phyloP scores from a whole-genome alignment of 2,888 invertebrate genomes.

The Tipula confusa region DNA sequence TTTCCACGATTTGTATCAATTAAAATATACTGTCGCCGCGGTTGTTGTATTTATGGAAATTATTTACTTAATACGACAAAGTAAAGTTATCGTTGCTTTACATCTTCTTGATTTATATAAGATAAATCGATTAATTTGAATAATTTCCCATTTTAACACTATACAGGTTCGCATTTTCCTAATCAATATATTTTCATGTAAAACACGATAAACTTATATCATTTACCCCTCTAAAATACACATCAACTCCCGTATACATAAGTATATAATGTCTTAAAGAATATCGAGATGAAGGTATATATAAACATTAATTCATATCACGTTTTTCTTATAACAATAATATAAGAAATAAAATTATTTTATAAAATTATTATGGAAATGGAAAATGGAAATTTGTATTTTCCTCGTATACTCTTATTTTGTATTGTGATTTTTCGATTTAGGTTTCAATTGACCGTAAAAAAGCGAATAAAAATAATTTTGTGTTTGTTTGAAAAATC shows the following conservation, averaged over 20 bases:
- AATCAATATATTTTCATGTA: background rate
- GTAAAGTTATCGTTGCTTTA: background rate
- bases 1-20: conserved; percentile 15
- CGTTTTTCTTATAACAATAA: background rate
- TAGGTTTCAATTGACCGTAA: background rate
- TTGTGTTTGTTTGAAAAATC: background rate
- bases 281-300: background rate
- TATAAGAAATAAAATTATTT: background rate
- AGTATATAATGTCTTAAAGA: background rate
- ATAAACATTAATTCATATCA: background rate
- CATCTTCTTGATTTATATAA: background rate
- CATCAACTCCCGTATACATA: background rate
- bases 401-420: background rate
- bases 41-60: background rate
- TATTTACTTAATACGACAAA: background rate
- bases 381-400: background rate
- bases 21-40: background rate
- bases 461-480: background rate
- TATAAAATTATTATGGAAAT: background rate
- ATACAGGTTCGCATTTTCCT: background rate
- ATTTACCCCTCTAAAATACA: background rate
- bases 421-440: background rate
- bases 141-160: background rate
- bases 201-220: background rate
- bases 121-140: background rate